These are phyloP conservation scores for Ptiloglossa arizonensis DNA, from an alignment of 1,140 invertebrate genomes.

Conservation along the genomic window DNA sequence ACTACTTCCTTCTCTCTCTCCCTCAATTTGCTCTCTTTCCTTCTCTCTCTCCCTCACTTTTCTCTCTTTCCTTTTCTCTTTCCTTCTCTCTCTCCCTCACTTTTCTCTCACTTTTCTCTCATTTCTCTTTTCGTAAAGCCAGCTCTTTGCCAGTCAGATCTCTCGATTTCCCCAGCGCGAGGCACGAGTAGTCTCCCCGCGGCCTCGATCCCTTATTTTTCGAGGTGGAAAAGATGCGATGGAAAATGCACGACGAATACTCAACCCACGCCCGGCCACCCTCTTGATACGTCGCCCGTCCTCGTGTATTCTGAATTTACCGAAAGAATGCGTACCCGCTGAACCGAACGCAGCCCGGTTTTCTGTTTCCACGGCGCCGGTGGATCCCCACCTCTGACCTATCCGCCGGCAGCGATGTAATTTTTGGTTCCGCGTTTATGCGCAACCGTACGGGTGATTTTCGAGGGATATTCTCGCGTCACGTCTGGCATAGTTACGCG, in stretches of 20 bases:
- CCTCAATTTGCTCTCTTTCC: too few species aligned
- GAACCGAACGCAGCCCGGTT: background rate
- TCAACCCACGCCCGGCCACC: too few species aligned
- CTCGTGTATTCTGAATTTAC: conserved; percentile 6
- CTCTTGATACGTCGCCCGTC: background rate
- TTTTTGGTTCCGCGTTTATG: too few species aligned
- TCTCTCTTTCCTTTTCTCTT: too few species aligned
- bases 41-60: too few species aligned
- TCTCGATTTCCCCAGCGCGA: background rate
- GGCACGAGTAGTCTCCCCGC: background rate
- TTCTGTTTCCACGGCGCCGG: background rate
- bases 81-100: too few species aligned
- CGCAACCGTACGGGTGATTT: too few species aligned
- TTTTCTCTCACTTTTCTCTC: too few species aligned
- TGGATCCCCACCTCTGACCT: background rate
- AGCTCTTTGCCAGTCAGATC: background rate
- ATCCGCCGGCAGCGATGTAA: too few species aligned
- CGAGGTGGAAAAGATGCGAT: background rate
- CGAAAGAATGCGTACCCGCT: background rate
- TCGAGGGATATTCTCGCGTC: too few species aligned
- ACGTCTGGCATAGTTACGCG: too few species aligned
- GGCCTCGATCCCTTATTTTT: conserved; percentile 24
- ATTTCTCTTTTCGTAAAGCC: background rate
- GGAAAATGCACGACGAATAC: background rate
- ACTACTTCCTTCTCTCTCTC: too few species aligned